Percentiles rank a stretch among this genome's conserved stretches.
These are phyloP conservation scores for Eudyptes chrysolophus DNA, from an alignment of 2,113 vertebrate species.

Conservation along the genomic window DNA sequence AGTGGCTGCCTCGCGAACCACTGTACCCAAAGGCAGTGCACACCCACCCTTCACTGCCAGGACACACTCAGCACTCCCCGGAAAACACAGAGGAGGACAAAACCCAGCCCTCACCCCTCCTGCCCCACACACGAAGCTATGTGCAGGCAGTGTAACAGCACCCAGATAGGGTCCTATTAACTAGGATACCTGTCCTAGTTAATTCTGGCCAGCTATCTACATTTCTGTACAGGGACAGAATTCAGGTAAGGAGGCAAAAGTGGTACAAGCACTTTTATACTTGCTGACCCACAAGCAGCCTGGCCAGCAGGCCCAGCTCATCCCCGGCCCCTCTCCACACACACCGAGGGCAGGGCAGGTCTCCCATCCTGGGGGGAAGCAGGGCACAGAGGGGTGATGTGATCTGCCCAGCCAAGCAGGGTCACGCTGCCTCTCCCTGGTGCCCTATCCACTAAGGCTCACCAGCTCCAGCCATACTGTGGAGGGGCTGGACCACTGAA, in stretches of 20 bases:
- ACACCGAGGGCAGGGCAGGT: background rate
- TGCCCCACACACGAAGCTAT: background rate
- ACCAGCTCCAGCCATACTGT: background rate
- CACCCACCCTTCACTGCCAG: background rate
- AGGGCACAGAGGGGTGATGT: rapidly evolving
- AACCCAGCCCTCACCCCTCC: background rate
- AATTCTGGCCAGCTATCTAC: background rate
- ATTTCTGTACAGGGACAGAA: background rate
- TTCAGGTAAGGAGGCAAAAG: background rate
- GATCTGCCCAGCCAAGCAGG: background rate
- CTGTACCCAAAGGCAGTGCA: background rate
- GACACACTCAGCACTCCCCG: background rate
- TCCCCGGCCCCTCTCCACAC: background rate
- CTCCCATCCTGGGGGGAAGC: background rate
- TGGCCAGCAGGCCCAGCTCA: background rate
- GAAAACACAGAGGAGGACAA: background rate
- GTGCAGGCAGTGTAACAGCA: background rate
- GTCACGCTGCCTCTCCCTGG: background rate
- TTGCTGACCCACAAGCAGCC: background rate
- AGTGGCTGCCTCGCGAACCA: rapidly evolving
- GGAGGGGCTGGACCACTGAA: background rate
- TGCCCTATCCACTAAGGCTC: background rate
- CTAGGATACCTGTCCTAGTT: background rate
- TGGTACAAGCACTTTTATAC: background rate
- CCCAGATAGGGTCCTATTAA: background rate